Evolutionary conservation across 2,888 invertebrate species (phyloP), one percentile per base, ranked within the genome.

Genomic region (Acleris cristana): DNA sequence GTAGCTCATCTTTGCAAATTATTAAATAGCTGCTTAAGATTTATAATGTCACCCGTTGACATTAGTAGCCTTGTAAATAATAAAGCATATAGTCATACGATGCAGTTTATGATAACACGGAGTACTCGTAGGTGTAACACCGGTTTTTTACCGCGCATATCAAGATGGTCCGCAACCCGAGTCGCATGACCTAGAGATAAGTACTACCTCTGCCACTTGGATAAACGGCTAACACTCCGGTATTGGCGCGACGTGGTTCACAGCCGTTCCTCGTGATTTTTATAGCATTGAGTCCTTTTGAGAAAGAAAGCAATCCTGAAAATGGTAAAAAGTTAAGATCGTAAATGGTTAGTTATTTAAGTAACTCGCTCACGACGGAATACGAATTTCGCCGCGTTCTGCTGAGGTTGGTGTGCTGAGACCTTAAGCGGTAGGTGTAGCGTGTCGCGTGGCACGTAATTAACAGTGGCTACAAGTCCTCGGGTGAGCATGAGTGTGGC

Each of bases 381-480:
- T 26, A 10, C 34, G 34, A 10, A 34, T 34, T 10, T 34, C 1
- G 26, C 10, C 6, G 26, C 10, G 18, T n/a, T 53, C 21, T 53
- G 21, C n/a, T 21, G 5, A n/a, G 16, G 12, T 14, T 12, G 34
- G 54, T 54, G 18, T 54, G 54, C 54, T 18, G n/a, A 34, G 18
- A 21, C 54, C 30, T 55, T 40, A 56, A 56, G 44, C 75, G 74
- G 79, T 82, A 76, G 80, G 77, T 78, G 79, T 78, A 70, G 58
- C 63, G 65, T 66, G 73, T 71, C 75, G 74, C n/a, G 74, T 73
- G 73, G 56, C 76, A 81, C 81, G 81, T 80, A 90, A 91, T 92
- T 91, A 92, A 82, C 85, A 84, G 77, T 85, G 84, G 90, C 90
- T 85, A 89, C 84, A 79, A 76, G 84, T 87, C 88, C 87, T 78